Evolutionary conservation across 92 coral and sea anemone genomes (phyloP).

Genomic region (Pocillopora meandrina): DNA sequence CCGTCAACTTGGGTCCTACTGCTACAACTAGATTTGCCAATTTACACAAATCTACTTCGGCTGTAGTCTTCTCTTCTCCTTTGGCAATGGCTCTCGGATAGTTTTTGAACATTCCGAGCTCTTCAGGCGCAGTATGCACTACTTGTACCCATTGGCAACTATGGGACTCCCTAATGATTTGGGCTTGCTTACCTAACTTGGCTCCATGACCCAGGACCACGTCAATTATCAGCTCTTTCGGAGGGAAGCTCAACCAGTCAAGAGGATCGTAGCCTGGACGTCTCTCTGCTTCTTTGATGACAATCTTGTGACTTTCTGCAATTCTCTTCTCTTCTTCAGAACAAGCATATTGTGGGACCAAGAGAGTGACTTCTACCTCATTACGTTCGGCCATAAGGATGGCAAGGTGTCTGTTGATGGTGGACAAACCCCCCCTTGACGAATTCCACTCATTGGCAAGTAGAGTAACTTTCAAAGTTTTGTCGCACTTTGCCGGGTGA

Average conservation of each 20-base stretch:
- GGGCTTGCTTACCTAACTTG: background rate
- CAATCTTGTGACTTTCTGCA: background rate
- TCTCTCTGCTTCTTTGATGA: constrained; percentile 1
- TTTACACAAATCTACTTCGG: background rate
- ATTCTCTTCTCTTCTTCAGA: background rate
- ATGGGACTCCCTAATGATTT: background rate
- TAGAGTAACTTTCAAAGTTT: no score
- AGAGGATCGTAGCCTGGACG: constrained; percentile 2
- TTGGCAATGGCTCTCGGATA: background rate
- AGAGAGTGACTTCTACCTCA: background rate
- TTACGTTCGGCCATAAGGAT: background rate
- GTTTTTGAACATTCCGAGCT: background rate
- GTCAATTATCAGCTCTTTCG: background rate
- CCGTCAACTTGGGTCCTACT: background rate
- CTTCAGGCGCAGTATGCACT: constrained; percentile 6
- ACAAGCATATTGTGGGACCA: background rate
- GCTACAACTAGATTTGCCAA: background rate
- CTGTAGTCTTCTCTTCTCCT: constrained; percentile 1
- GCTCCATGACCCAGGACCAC: constrained; percentile 1
- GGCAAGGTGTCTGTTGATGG: background rate
- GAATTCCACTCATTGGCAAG: no score
- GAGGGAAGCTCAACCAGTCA: constrained; percentile 6
- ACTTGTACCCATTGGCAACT: background rate
- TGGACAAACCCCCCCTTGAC: background rate
- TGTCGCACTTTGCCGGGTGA: no score